These are phyloP conservation scores for Anorthoa munda DNA, from an alignment of 2,888 invertebrate species.

Conservation along the genomic window DNA sequence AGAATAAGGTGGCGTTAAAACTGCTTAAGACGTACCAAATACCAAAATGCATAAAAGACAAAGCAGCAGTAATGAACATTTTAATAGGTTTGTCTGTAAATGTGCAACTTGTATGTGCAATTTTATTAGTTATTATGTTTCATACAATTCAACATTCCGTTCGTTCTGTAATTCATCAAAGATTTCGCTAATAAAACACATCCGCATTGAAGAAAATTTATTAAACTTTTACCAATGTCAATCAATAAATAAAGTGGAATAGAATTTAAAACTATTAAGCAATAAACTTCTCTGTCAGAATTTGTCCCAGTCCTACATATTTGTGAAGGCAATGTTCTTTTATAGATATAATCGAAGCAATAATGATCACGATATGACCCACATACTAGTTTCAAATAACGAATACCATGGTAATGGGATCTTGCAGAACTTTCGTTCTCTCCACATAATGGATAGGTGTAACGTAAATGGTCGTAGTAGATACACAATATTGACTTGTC, in stretches of 20 bases:
- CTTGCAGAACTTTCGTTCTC: conserved; percentile 80
- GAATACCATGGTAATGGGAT: conserved; percentile 79
- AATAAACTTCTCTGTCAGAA: conserved; percentile 66
- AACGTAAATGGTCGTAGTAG: conserved; percentile 79
- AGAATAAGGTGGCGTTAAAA: conserved; percentile 29
- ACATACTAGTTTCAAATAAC: conserved; percentile 78
- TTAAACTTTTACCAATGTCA: conserved; percentile 33
- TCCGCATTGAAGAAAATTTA: conserved; percentile 21
- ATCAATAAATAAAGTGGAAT: conserved; percentile 47
- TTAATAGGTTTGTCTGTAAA: conserved; percentile 26
- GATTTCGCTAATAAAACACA: conserved; percentile 41
- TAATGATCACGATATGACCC: conserved; percentile 80
- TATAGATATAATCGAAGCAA: conserved; percentile 79
- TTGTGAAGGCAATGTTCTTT: conserved; percentile 69
- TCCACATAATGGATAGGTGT: conserved; percentile 80
- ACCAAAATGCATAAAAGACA: conserved; percentile 8
- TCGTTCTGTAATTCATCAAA: conserved; percentile 9
- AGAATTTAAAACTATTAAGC: conserved; percentile 53
- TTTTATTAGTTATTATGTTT: conserved; percentile 1
- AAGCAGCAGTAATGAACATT: conserved; percentile 31
- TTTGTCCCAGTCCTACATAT: conserved; percentile 69
- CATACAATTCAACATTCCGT: conserved; percentile 22
- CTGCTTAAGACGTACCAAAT: conserved; percentile 3
- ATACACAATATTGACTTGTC: conserved; percentile 79
- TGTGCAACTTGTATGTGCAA: background rate